A percentile compares a stretch with the other conserved stretches of the same genome.
phyloP scores from a whole-genome alignment of 2,888 invertebrate species.

The Meiosimyza platycephala region DNA sequence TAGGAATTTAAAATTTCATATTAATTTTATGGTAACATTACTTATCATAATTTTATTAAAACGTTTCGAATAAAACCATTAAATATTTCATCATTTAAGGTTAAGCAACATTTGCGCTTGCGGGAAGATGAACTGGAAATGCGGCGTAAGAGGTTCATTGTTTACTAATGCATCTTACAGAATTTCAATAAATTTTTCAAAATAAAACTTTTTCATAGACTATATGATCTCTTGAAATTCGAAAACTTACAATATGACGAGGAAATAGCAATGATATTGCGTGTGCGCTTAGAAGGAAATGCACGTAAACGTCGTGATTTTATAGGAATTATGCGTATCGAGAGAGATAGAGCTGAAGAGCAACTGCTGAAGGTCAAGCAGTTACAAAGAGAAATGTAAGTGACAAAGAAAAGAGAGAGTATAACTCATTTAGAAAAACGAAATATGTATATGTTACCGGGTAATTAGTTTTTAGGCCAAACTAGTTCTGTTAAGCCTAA shows the following conservation, averaged over 20 bases:
- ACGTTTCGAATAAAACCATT: slow-evolving; percentile 3
- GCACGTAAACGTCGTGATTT: slow-evolving; percentile 43
- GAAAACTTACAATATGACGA: slow-evolving; percentile 43
- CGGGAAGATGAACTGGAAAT: slow-evolving; percentile 30
- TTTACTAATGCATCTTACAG: background rate
- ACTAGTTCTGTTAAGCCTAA: no score
- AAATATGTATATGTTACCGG: no score
- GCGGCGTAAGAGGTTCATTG: slow-evolving; percentile 37
- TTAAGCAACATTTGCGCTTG: slow-evolving; percentile 40
- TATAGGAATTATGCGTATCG: slow-evolving; percentile 41
- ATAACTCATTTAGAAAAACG: no score
- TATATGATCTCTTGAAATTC: slow-evolving; percentile 40
- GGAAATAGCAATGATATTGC: slow-evolving; percentile 41
- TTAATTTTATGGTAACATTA: slow-evolving; percentile 42
- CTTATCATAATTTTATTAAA: background rate
- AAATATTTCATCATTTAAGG: slow-evolving; percentile 35
- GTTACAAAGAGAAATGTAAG: slow-evolving; percentile 46
- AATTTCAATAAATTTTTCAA: background rate
- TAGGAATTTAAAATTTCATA: slow-evolving; percentile 43
- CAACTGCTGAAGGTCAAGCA: slow-evolving; percentile 45
- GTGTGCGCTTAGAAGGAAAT: slow-evolving; percentile 38
- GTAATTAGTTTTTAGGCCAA: no score
- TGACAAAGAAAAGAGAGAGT: background rate
- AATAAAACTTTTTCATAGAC: slow-evolving; percentile 35
- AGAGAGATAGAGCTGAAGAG: slow-evolving; percentile 42